These are phyloP conservation scores for Petrosia ficiformis DNA, from an alignment of 37 sponge, comb jelly and placozoan species.

Conservation along the genomic window DNA sequence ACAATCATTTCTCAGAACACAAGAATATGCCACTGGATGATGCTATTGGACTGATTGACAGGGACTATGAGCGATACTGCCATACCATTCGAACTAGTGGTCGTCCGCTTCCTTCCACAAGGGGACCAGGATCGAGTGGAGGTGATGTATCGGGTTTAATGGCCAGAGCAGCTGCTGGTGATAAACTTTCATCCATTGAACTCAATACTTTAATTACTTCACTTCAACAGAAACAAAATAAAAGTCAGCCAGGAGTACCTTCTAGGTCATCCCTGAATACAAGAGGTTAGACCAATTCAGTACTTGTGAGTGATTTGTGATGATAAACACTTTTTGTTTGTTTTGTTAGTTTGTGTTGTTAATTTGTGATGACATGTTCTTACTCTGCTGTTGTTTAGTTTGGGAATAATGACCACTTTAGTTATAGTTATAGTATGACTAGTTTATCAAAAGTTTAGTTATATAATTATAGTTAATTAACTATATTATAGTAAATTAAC, in stretches of 20 bases:
- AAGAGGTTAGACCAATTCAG: background rate
- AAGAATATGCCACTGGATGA: slow-evolving; percentile 89
- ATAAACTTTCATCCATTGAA: slow-evolving; percentile 20
- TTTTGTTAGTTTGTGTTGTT: background rate
- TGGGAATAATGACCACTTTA: no score
- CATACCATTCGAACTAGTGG: slow-evolving; percentile 33
- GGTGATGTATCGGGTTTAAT: slow-evolving; percentile 26
- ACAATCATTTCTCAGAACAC: slow-evolving; percentile 71
- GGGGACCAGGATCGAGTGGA: background rate
- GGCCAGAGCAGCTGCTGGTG: slow-evolving; percentile 40
- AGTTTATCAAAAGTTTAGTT: no score
- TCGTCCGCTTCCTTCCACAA: slow-evolving; percentile 11
- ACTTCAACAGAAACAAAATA: slow-evolving; percentile 40
- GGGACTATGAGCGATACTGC: slow-evolving; percentile 54
- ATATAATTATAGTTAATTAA: no score
- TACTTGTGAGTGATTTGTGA: background rate
- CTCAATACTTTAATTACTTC: slow-evolving; percentile 33
- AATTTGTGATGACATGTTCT: background rate
- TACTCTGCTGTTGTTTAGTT: no score
- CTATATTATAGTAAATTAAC: no score
- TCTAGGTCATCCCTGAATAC: background rate
- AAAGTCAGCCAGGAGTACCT: background rate
- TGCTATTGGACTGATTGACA: slow-evolving; percentile 66
- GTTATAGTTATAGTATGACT: no score
- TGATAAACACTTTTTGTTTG: background rate